phyloP scores from a whole-genome alignment of 1,140 invertebrate species.

The Tetramorium alpestre region DNA sequence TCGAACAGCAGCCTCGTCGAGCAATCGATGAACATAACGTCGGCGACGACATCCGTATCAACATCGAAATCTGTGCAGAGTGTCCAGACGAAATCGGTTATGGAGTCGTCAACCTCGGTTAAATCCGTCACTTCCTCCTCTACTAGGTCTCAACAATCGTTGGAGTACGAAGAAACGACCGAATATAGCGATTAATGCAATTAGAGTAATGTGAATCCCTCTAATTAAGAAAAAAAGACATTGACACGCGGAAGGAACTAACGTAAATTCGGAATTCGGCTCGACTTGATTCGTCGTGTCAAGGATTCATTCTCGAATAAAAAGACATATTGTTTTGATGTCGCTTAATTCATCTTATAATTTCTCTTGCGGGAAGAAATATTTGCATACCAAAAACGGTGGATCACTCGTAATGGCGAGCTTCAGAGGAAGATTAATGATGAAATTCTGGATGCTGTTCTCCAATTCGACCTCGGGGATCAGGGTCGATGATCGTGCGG shows the following conservation, averaged over 20 bases:
- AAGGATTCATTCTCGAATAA: background rate
- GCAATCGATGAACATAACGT: constrained; percentile 78
- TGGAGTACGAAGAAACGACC: constrained; percentile 81
- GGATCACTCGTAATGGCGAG: background rate
- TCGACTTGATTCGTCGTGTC: background rate
- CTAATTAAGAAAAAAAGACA: constrained; percentile 29
- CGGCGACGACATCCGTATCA: constrained; percentile 77
- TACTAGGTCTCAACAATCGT: constrained; percentile 76
- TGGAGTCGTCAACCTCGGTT: constrained; percentile 78
- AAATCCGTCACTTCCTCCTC: constrained; percentile 80
- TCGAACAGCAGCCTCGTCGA: constrained; percentile 76
- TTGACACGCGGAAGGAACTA: background rate
- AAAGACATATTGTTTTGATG: background rate
- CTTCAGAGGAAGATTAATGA: background rate
- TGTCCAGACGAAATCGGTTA: constrained; percentile 78
- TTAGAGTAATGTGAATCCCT: constrained; percentile 10
- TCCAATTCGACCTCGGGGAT: background rate
- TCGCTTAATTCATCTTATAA: background rate
- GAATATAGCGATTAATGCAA: constrained; percentile 78
- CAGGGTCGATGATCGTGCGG: background rate
- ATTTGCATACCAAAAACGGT: background rate
- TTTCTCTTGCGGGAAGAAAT: background rate
- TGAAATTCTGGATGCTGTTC: background rate
- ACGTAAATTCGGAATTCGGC: background rate
- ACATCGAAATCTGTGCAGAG: constrained; percentile 79